Evolutionary conservation across 2,888 invertebrate genomes (phyloP).

Genomic region (Agrochola circellaris): DNA sequence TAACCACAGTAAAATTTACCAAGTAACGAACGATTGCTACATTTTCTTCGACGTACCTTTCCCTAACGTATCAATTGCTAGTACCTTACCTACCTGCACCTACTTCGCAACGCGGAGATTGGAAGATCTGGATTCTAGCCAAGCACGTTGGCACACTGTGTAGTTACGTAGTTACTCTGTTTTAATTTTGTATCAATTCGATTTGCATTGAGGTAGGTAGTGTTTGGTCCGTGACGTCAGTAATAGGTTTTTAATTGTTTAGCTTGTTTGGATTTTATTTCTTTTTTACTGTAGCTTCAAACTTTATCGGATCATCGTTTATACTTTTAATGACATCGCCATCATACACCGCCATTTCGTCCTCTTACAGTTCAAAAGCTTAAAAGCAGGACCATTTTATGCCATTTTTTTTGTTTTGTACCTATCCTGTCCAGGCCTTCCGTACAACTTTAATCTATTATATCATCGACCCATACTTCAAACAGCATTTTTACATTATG

Average conservation of each 20-base stretch:
- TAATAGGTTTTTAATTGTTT: slow-evolving; percentile 6
- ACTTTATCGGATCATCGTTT: not conserved
- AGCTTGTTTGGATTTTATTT: slow-evolving; percentile 15
- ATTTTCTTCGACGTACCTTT: slow-evolving; percentile 54
- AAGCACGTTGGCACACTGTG: slow-evolving; percentile 48
- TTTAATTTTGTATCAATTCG: slow-evolving; percentile 36
- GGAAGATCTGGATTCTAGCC: slow-evolving; percentile 54
- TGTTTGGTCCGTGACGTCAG: slow-evolving; percentile 21
- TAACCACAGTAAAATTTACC: slow-evolving; percentile 10
- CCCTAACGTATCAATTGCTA: slow-evolving; percentile 42
- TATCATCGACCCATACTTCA: not conserved
- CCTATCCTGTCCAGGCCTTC: too few species aligned
- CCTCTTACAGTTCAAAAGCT: not conserved
- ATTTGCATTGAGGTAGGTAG: slow-evolving; percentile 46
- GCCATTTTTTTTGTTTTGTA: not conserved
- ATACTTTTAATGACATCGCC: not conserved
- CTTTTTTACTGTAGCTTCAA: not conserved
- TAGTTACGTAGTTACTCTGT: slow-evolving; percentile 28
- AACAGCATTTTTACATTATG: not conserved
- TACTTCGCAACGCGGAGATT: slow-evolving; percentile 49
- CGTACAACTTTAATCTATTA: not conserved
- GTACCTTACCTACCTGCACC: slow-evolving; percentile 18
- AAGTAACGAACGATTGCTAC: slow-evolving; percentile 29
- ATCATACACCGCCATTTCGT: too few species aligned
- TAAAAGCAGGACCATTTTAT: not conserved